phyloP scores from a whole-genome alignment of 2,113 vertebrate species.

The Maccullochella peelii region DNA sequence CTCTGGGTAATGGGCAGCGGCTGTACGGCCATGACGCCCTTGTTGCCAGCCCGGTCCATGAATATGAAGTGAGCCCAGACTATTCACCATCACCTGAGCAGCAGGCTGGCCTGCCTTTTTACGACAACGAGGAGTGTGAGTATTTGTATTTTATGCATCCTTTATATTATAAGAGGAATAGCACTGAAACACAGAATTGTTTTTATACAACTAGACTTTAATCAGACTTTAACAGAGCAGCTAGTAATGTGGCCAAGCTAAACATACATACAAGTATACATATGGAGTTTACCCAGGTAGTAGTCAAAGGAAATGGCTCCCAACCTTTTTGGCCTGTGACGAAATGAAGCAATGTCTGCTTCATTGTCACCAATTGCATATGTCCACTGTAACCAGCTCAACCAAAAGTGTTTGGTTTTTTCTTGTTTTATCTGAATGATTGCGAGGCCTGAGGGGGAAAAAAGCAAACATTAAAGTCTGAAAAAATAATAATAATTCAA shows the following conservation, averaged over 20 bases:
- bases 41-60: constrained; percentile 82
- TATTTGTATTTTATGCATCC: neutral
- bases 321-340: neutral
- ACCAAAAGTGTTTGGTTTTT: neutral
- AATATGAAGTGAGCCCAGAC: constrained; percentile 72
- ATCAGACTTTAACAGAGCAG: neutral
- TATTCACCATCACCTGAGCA: constrained; percentile 57
- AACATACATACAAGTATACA: neutral
- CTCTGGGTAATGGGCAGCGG: constrained; percentile 78
- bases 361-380: neutral
- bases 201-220: neutral
- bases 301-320: neutral
- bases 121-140: constrained; percentile 90
- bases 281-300: neutral
- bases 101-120: constrained; percentile 83
- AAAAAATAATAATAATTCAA: too few relatives aligned
- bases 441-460: too few relatives aligned
- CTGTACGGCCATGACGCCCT: constrained; percentile 92
- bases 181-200: neutral
- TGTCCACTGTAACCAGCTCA: neutral
- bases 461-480: too few relatives aligned
- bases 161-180: neutral
- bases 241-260: neutral
- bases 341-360: too few relatives aligned
- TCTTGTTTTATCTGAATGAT: too few relatives aligned